These are phyloP conservation scores for Colinus virginianus DNA, from an alignment of 2,113 vertebrate genomes.

Conservation along the genomic window DNA sequence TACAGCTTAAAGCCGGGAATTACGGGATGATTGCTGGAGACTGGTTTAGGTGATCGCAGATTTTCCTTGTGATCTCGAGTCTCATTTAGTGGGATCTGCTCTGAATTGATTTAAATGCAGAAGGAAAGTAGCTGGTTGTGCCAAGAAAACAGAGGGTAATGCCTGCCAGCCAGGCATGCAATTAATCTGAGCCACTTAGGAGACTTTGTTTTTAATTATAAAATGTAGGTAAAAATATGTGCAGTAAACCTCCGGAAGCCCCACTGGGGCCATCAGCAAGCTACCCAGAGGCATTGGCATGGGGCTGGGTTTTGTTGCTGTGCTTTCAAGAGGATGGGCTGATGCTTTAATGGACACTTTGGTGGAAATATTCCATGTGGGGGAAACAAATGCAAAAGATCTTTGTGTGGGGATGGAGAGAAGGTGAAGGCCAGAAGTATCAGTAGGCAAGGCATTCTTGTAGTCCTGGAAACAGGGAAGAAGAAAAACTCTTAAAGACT, in stretches of 20 bases:
- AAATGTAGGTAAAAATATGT: slow-evolving; percentile 56
- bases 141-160: slow-evolving; percentile 22
- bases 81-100: slow-evolving; percentile 5
- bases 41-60: neutral
- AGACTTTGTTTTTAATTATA: slow-evolving; percentile 63
- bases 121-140: slow-evolving; percentile 20
- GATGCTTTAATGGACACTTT: slow-evolving; percentile 30
- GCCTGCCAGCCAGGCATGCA: slow-evolving; percentile 37
- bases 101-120: neutral
- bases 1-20: slow-evolving; percentile 56
- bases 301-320: neutral
- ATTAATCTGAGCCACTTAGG: slow-evolving; percentile 56
- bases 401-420: slow-evolving; percentile 9
- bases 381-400: neutral
- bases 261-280: slow-evolving; percentile 24
- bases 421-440: neutral
- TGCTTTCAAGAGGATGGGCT: neutral
- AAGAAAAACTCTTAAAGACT: neutral
- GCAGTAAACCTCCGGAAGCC: slow-evolving; percentile 29
- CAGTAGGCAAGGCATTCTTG: neutral
- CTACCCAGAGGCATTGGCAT: neutral
- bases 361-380: neutral
- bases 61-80: slow-evolving; percentile 41
- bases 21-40: neutral
- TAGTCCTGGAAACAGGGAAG: slow-evolving; percentile 10